A percentile compares a stretch with the other conserved stretches of the same genome.
Conservation (phyloP, 2,888 invertebrate species). For the Aspidiotus rigidus region DNA sequence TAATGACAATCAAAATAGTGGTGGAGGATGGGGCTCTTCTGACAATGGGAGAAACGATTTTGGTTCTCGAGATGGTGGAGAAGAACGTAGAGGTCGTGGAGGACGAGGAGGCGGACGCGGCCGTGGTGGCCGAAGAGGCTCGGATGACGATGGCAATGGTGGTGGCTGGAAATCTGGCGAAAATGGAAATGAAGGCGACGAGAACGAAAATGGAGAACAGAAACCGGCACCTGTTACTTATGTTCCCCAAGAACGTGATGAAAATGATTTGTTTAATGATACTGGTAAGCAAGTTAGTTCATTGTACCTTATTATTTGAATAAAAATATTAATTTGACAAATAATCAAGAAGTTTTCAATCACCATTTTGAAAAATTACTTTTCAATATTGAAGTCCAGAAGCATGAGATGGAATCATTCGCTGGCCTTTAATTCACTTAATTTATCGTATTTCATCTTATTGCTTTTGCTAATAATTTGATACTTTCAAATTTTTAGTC, state of each 20-base stretch:
- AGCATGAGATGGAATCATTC: no score
- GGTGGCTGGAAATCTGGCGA: constrained; percentile 36
- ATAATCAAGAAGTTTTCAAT: no score
- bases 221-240: constrained; percentile 47
- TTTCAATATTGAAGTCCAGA: no score
- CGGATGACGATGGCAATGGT: constrained; percentile 35
- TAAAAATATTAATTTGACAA: no score
- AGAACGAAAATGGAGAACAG: not conserved
- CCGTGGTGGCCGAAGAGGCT: constrained; percentile 38
- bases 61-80: constrained; percentile 31
- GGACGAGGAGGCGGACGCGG: constrained; percentile 40
- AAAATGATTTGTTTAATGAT: constrained; percentile 47
- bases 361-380: no score
- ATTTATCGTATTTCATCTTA: no score
- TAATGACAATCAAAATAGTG: not conserved
- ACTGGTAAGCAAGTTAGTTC: not conserved
- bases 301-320: no score
- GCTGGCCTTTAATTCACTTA: no score
- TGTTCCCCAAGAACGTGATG: constrained; percentile 63
- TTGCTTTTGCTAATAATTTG: no score
- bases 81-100: constrained; percentile 39
- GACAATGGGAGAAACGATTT: not conserved
- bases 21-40: not conserved
- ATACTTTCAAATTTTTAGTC: not conserved
- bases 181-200: constrained; percentile 17